A percentile compares a stretch with the other conserved stretches of the same genome.
Evolutionary conservation across 2,113 vertebrate genomes (phyloP).

Genomic region (Oreochromis niloticus): DNA sequence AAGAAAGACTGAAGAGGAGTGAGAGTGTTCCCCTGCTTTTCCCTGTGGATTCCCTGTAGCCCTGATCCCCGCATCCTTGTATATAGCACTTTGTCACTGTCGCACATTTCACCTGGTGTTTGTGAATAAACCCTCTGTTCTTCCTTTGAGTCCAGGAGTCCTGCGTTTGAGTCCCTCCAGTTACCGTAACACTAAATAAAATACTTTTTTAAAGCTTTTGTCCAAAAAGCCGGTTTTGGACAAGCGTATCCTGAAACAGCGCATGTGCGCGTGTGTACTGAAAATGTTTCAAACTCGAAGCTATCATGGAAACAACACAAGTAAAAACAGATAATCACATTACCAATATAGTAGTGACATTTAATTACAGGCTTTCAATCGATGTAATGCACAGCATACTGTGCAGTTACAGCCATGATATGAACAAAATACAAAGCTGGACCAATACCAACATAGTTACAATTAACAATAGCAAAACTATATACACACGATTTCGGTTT

Average conservation of each 20-base stretch:
- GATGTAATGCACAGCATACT: neutral
- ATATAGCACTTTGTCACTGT: no score
- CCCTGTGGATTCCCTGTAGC: no score
- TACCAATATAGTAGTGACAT: neutral
- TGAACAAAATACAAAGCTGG: neutral
- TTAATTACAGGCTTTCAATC: neutral
- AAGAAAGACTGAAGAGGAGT: no score
- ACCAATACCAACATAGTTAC: neutral
- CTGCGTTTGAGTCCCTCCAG: no score
- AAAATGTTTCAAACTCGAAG: neutral
- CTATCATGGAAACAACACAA: neutral
- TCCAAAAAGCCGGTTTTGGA: fast-evolving
- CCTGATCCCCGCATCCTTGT: no score
- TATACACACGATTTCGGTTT: neutral
- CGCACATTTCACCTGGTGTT: no score
- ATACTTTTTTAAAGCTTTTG: neutral
- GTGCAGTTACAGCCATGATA: neutral
- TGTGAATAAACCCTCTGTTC: no score
- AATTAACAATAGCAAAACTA: neutral
- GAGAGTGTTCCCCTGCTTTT: no score
- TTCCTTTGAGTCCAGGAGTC: no score
- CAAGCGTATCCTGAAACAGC: neutral
- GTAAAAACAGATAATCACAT: neutral
- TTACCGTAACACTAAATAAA: neutral
- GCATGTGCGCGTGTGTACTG: neutral